These are phyloP conservation scores for human DNA, from an alignment of 2,113 vertebrate genomes.

Conservation along the genomic window DNA sequence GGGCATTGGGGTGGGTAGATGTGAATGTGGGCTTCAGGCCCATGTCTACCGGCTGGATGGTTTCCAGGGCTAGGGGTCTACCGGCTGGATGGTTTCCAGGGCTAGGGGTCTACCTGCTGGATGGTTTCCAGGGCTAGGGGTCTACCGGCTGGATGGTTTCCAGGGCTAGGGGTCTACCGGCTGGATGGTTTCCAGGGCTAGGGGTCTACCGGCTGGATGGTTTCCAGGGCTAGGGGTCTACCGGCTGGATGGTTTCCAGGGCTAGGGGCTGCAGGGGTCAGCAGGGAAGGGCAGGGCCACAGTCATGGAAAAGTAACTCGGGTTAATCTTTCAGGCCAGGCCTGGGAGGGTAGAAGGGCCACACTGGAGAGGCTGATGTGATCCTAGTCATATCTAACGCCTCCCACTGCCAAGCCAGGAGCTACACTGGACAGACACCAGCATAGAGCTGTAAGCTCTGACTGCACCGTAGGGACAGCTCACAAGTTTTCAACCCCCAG, in stretches of 20 bases:
- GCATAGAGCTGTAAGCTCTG: not conserved
- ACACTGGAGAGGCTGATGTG: not conserved
- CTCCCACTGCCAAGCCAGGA: not conserved
- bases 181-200: not conserved
- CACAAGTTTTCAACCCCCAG: not conserved
- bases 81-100: not conserved
- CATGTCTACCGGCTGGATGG: not conserved
- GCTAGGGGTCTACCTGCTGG: not conserved
- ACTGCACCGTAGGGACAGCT: not conserved
- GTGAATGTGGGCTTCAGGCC: not conserved
- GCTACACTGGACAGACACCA: not conserved
- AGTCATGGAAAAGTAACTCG: not conserved
- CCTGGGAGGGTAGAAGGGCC: not conserved
- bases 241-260: not conserved
- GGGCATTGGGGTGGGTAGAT: not conserved
- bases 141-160: not conserved
- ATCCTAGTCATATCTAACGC: not conserved
- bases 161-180: not conserved
- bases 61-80: not conserved
- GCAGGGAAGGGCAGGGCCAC: not conserved
- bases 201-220: not conserved
- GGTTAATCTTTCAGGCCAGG: conserved; percentile 10
- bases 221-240: not conserved
- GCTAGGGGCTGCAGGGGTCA: not conserved
- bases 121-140: not conserved